phyloP scores from a whole-genome alignment of 1,140 invertebrate genomes.

The Temnothorax nylanderi region DNA sequence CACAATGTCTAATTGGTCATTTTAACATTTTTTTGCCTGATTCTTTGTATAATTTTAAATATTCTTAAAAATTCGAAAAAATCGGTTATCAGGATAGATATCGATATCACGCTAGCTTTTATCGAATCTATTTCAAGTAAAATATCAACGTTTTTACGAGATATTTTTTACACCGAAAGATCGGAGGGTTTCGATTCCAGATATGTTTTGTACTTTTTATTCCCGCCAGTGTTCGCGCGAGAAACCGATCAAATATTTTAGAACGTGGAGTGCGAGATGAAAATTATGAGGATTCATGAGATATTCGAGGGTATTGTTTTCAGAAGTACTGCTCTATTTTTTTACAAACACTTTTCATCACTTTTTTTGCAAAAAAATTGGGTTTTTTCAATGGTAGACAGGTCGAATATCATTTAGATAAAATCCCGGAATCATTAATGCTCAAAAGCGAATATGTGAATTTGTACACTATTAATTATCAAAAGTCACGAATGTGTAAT shows the following conservation, averaged over 20 bases:
- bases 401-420: not conserved
- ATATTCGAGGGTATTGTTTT: conserved; percentile 20
- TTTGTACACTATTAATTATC: not conserved
- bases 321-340: conserved; percentile 34
- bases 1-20: conserved; percentile 3
- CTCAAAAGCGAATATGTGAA: not conserved
- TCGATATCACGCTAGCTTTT: not conserved
- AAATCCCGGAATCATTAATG: conserved; percentile 35
- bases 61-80: conserved; percentile 8
- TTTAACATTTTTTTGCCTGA: not conserved
- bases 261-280: conserved; percentile 37
- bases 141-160: not conserved
- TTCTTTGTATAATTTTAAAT: not conserved
- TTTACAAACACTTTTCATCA: not conserved
- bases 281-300: conserved; percentile 58
- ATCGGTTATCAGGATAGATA: not conserved
- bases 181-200: not conserved
- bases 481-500: not conserved
- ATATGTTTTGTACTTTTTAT: conserved; percentile 24
- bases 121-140: not conserved
- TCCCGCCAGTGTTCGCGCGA: not conserved
- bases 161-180: conserved; percentile 11
- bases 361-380: conserved; percentile 9
- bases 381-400: not conserved
- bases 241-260: conserved; percentile 31